A percentile compares a stretch with the other conserved stretches of the same genome.
These are phyloP conservation scores for Drosophila melanosoma DNA, from an alignment of 2,888 invertebrate genomes.

Conservation along the genomic window DNA sequence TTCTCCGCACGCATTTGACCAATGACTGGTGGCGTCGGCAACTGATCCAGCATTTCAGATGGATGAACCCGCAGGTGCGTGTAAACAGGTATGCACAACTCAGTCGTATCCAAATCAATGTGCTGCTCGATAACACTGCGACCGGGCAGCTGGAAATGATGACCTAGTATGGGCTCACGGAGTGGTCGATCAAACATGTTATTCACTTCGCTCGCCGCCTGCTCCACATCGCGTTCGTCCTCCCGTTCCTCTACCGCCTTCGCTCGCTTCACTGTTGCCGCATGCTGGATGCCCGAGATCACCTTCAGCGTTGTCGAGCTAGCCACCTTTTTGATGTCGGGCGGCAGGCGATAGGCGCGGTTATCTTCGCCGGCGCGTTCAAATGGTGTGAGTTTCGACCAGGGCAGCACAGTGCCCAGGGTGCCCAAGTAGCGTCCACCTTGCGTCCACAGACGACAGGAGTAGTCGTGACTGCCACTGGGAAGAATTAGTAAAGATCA, in stretches of 20 bases:
- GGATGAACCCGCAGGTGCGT: constrained; percentile 88
- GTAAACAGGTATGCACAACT: constrained; percentile 89
- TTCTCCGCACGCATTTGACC: constrained; percentile 82
- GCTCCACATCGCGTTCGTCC: constrained; percentile 51
- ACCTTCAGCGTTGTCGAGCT: constrained; percentile 92
- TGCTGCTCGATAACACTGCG: constrained; percentile 82
- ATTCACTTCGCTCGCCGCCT: constrained; percentile 43
- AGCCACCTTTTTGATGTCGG: constrained; percentile 90
- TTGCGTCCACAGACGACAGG: constrained; percentile 91
- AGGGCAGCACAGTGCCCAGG: constrained; percentile 89
- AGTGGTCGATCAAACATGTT: constrained; percentile 86
- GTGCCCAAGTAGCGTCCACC: constrained; percentile 90
- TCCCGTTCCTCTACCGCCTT: constrained; percentile 49
- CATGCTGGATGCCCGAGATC: constrained; percentile 57
- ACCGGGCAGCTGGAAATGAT: constrained; percentile 86
- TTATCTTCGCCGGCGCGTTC: constrained; percentile 84
- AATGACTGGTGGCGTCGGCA: constrained; percentile 86
- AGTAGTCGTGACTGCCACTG: constrained; percentile 89
- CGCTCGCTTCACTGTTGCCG: constrained; percentile 12
- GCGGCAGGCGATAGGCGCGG: constrained; percentile 87
- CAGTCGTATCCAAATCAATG: constrained; percentile 87
- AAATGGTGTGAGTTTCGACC: constrained; percentile 86
- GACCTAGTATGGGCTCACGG: constrained; percentile 87
- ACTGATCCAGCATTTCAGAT: constrained; percentile 86
- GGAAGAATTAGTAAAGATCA: background rate